Percentiles rank a stretch among this genome's conserved stretches.
These are phyloP conservation scores for Microplitis deprimator DNA, from an alignment of 2,888 invertebrate genomes.

Conservation along the genomic window DNA sequence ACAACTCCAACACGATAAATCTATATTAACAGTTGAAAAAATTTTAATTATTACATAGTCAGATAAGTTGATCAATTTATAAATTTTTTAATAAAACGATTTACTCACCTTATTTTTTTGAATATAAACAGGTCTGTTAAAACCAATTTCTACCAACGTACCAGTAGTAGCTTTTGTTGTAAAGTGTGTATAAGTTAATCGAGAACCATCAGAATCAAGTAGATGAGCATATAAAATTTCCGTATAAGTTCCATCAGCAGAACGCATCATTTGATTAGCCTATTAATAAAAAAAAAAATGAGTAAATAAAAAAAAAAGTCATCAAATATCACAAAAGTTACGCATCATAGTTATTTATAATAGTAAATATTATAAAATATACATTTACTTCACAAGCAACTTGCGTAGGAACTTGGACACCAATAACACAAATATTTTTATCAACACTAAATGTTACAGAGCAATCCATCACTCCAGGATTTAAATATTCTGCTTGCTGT, in stretches of 20 bases:
- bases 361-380: not conserved
- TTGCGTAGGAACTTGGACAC: slow-evolving; percentile 84
- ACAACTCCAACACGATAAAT: slow-evolving; percentile 87
- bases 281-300: slow-evolving; percentile 13
- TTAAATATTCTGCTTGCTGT: slow-evolving; percentile 81
- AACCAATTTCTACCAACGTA: slow-evolving; percentile 83
- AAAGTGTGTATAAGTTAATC: slow-evolving; percentile 87
- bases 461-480: slow-evolving; percentile 83
- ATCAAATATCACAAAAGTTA: slow-evolving; percentile 5
- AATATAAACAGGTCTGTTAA: slow-evolving; percentile 85
- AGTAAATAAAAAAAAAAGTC: slow-evolving; percentile 12
- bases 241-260: slow-evolving; percentile 73
- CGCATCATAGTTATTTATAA: not conserved
- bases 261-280: slow-evolving; percentile 21
- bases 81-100: not conserved
- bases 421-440: slow-evolving; percentile 84
- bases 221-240: slow-evolving; percentile 88
- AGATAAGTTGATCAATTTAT: not conserved
- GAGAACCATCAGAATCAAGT: slow-evolving; percentile 83
- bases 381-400: slow-evolving; percentile 72
- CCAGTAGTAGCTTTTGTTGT: slow-evolving; percentile 83
- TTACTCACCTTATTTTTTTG: slow-evolving; percentile 78
- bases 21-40: slow-evolving; percentile 66
- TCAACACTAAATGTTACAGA: slow-evolving; percentile 86
- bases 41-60: not conserved